These are phyloP conservation scores for Limenitis camilla DNA, from an alignment of 2,888 invertebrate species.

Conservation along the genomic window DNA sequence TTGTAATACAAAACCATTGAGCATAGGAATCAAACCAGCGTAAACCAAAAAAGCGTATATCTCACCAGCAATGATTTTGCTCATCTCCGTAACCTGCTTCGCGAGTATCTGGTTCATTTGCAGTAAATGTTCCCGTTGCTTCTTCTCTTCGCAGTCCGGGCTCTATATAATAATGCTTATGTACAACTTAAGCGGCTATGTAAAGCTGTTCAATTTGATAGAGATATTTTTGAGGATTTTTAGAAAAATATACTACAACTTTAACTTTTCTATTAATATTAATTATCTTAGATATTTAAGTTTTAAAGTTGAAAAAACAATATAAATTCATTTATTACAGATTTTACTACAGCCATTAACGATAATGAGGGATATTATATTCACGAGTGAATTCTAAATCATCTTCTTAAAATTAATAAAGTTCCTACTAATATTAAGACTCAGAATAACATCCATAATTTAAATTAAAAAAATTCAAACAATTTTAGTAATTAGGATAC, in stretches of 20 bases:
- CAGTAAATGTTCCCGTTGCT: slow-evolving; percentile 90
- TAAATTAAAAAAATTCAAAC: too few species aligned
- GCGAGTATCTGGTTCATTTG: slow-evolving; percentile 94
- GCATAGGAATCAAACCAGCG: slow-evolving; percentile 19
- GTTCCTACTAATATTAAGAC: too few species aligned
- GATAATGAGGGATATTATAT: too few species aligned
- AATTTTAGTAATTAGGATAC: too few species aligned
- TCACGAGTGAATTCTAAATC: too few species aligned
- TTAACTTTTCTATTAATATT: too few species aligned
- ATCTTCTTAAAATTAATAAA: too few species aligned
- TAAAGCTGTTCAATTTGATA: slow-evolving; percentile 39
- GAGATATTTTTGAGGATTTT: not conserved
- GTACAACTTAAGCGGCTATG: slow-evolving; percentile 64
- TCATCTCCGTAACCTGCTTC: slow-evolving; percentile 95
- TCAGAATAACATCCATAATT: too few species aligned
- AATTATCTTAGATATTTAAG: too few species aligned
- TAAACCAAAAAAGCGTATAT: slow-evolving; percentile 31
- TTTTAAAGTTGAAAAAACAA: too few species aligned
- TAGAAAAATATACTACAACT: not conserved
- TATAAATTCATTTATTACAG: too few species aligned
- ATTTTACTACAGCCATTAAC: too few species aligned
- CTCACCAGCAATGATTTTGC: slow-evolving; percentile 95
- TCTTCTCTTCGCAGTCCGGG: slow-evolving; percentile 87
- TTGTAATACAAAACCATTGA: slow-evolving; percentile 5
- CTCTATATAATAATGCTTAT: slow-evolving; percentile 71